These are phyloP conservation scores for Oryzias dopingdopingensis DNA, from an alignment of 2,797 vertebrate species.

Conservation along the genomic window DNA sequence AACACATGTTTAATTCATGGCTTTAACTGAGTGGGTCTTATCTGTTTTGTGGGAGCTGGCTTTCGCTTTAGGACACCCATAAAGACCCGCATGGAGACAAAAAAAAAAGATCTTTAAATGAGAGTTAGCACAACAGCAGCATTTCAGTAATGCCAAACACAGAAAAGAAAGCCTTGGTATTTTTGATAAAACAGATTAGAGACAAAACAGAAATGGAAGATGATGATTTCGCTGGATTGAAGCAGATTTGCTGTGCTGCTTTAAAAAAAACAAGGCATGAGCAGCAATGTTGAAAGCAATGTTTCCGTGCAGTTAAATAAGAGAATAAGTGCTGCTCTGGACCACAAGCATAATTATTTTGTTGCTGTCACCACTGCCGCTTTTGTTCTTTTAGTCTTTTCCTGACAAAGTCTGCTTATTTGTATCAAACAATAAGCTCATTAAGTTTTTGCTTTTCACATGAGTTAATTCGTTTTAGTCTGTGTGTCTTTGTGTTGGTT, in stretches of 20 bases:
- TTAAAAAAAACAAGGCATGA: too few species aligned
- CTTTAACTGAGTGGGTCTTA: slow-evolving; percentile 29
- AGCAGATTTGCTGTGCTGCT: neutral
- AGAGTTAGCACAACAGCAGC: slow-evolving; percentile 1
- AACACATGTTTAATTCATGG: slow-evolving; percentile 43
- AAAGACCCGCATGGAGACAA: slow-evolving; percentile 2
- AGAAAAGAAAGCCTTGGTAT: slow-evolving; percentile 9
- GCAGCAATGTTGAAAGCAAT: too few species aligned
- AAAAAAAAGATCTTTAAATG: slow-evolving; percentile 22
- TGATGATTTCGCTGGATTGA: slow-evolving; percentile 34
- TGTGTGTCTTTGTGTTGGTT: neutral
- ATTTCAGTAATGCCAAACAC: slow-evolving; percentile 12
- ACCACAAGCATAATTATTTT: slow-evolving; percentile 1
- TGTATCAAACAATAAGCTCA: slow-evolving; percentile 7
- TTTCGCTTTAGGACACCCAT: neutral
- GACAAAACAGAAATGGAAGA: slow-evolving; percentile 29
- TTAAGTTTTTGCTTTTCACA: slow-evolving; percentile 11
- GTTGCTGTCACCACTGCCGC: neutral
- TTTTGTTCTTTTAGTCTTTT: neutral
- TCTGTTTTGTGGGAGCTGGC: slow-evolving; percentile 23
- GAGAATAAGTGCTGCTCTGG: neutral
- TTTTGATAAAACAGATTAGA: slow-evolving; percentile 28
- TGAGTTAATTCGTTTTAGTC: slow-evolving; percentile 7
- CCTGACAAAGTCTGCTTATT: neutral
- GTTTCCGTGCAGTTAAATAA: too few species aligned